These are phyloP conservation scores for Melanotaenia nigrans DNA, from an alignment of 2,797 vertebrate genomes.

Conservation along the genomic window DNA sequence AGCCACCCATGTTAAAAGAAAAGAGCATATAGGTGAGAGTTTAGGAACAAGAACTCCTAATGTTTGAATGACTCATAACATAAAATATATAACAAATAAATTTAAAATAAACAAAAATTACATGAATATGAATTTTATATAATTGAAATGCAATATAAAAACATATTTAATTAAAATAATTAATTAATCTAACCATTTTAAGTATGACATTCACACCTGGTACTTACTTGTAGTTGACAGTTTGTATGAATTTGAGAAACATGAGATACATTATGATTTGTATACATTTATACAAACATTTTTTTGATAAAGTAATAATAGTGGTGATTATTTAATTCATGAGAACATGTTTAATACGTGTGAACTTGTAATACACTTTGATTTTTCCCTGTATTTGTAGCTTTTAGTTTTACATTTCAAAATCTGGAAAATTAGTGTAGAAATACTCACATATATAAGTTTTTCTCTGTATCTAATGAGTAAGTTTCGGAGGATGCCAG, in stretches of 20 bases:
- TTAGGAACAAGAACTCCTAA: no score
- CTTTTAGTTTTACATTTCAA: not conserved
- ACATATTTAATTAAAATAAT: not conserved
- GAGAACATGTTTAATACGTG: not conserved
- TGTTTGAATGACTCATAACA: no score
- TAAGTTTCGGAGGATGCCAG: slow-evolving; percentile 94
- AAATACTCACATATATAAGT: slow-evolving; percentile 91
- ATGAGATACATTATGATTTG: not conserved
- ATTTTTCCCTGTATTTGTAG: not conserved
- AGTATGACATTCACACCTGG: not conserved
- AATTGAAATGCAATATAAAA: not conserved
- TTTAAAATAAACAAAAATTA: no score
- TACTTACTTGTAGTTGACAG: not conserved
- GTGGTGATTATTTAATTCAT: not conserved
- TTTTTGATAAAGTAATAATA: not conserved
- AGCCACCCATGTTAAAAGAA: not conserved
- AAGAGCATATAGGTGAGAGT: no score
- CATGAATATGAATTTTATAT: no score
- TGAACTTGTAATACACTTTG: no score
- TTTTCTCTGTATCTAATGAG: slow-evolving; percentile 95
- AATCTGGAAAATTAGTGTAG: not conserved
- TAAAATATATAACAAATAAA: no score
- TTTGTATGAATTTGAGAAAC: not conserved
- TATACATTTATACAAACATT: not conserved
- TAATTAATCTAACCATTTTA: no score